These are phyloP conservation scores for Campoletis raptor DNA, from an alignment of 2,888 invertebrate genomes.

Conservation along the genomic window DNA sequence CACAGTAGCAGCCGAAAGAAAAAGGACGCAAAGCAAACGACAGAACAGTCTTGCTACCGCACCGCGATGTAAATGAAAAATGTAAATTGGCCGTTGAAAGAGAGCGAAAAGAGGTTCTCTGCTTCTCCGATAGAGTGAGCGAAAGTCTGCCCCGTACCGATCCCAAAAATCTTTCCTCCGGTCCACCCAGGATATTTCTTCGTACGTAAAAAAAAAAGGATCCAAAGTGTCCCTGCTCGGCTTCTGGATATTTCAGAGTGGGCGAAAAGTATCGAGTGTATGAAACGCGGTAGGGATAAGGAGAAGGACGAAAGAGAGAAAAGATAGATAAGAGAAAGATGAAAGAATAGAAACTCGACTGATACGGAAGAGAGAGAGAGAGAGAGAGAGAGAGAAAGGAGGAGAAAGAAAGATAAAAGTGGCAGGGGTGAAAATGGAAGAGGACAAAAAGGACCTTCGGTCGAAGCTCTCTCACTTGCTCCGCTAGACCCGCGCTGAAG, in stretches of 20 bases:
- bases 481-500: constrained; percentile 76
- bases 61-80: constrained; percentile 81
- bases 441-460: constrained; percentile 72
- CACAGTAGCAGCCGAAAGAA: constrained; percentile 54
- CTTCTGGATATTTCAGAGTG: constrained; percentile 34
- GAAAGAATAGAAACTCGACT: constrained; percentile 40
- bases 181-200: constrained; percentile 74
- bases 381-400: constrained; percentile 53
- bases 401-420: constrained; percentile 50
- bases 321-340: constrained; percentile 50
- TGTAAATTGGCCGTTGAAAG: constrained; percentile 81
- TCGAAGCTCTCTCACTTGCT: constrained; percentile 80
- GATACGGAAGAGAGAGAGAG: constrained; percentile 50
- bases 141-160: constrained; percentile 78
- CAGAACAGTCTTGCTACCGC: constrained; percentile 60
- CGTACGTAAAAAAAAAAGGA: constrained; percentile 71
- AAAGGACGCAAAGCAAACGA: constrained; percentile 23
- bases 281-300: constrained; percentile 55
- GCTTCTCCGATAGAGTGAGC: constrained; percentile 28
- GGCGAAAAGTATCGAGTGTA: constrained; percentile 46
- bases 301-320: constrained; percentile 58
- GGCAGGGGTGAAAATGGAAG: constrained; percentile 67
- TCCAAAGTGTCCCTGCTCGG: constrained; percentile 43
- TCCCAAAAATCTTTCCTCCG: constrained; percentile 72
- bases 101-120: constrained; percentile 23